Percentiles rank a stretch among this genome's conserved stretches.
These are phyloP conservation scores for Casuarius casuarius DNA, from an alignment of 2,113 vertebrate species.

Conservation along the genomic window DNA sequence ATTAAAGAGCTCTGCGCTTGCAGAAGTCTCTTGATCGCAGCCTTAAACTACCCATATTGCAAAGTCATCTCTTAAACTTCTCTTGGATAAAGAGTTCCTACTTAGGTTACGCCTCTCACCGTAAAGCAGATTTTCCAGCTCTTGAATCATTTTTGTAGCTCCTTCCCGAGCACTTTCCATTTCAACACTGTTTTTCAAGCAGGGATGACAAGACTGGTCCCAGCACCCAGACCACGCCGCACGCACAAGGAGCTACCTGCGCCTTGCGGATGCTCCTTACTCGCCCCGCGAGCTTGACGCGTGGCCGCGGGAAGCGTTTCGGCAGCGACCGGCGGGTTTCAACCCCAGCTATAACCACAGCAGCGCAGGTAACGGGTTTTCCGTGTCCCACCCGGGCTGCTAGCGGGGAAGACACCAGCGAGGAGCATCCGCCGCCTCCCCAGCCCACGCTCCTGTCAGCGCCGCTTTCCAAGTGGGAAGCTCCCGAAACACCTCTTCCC, in stretches of 20 bases:
- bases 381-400: background rate
- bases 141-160: background rate
- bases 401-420: rapidly evolving
- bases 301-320: too few relatives aligned
- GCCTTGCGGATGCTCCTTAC: background rate
- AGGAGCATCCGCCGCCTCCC: rapidly evolving
- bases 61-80: constrained; percentile 38
- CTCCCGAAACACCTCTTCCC: background rate
- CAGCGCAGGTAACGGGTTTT: rapidly evolving
- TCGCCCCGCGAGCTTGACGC: background rate
- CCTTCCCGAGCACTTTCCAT: background rate
- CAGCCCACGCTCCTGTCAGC: background rate
- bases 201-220: rapidly evolving
- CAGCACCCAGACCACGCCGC: rapidly evolving
- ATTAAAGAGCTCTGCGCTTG: constrained; percentile 11
- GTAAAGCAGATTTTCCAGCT: background rate
- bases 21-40: constrained; percentile 45
- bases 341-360: background rate
- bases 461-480: rapidly evolving
- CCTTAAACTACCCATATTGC: background rate
- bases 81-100: constrained; percentile 52
- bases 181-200: background rate
- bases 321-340: rapidly evolving
- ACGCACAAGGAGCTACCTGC: too few relatives aligned
- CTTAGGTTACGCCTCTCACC: background rate